phyloP scores from a whole-genome alignment of 2,797 vertebrate genomes.

The Hemibagrus guttatus region DNA sequence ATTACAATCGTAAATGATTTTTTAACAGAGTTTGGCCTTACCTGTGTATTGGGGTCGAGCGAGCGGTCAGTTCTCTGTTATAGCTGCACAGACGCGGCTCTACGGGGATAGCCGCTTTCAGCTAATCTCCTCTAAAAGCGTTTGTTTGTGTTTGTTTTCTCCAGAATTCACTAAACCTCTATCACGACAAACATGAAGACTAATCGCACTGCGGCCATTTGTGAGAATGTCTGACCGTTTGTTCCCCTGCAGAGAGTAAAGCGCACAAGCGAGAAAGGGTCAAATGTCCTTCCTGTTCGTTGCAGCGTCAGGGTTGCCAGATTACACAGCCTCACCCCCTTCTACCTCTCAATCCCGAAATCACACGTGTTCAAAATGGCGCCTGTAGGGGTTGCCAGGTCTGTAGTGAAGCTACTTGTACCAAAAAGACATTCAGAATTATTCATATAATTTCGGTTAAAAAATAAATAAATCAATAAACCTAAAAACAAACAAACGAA shows the following conservation, averaged over 20 bases:
- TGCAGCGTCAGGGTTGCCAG: slow-evolving; percentile 4
- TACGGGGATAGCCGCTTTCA: not conserved
- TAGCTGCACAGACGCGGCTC: not conserved
- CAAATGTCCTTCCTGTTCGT: slow-evolving; percentile 59
- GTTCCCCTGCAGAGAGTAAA: not conserved
- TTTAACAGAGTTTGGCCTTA: not conserved
- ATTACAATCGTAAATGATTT: not conserved
- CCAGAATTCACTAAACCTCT: not conserved
- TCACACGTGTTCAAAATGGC: slow-evolving; percentile 24
- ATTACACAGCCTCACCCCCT: too few species aligned
- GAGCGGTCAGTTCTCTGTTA: not conserved
- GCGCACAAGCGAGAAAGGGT: slow-evolving; percentile 16
- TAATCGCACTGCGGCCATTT: slow-evolving; percentile 1
- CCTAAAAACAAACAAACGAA: too few species aligned
- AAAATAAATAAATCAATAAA: too few species aligned
- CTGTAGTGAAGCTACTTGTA: accelerated
- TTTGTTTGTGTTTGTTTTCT: not conserved
- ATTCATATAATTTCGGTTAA: not conserved
- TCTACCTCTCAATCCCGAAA: not conserved
- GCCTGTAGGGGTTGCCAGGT: not conserved
- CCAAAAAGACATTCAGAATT: not conserved
- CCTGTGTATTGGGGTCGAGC: not conserved
- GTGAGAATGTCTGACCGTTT: not conserved
- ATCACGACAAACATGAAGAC: not conserved
- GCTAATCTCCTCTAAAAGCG: not conserved